Evolutionary conservation across 2,113 vertebrate genomes (phyloP), one percentile per base, ranked within the genome.

Genomic region (Cheirogaleus medius): DNA sequence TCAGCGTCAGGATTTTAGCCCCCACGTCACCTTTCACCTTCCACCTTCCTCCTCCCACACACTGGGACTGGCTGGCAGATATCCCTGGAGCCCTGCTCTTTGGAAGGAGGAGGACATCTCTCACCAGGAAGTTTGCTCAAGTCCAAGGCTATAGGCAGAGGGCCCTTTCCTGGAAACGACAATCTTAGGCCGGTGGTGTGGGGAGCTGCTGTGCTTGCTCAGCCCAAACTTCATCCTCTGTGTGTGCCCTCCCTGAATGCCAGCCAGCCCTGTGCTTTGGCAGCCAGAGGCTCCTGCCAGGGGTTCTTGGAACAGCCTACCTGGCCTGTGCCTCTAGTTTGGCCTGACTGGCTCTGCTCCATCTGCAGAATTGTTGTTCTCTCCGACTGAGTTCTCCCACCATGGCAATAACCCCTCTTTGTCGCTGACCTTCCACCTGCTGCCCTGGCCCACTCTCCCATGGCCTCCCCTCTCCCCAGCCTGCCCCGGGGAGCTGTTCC

Each of bases 371-470:
- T 21, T 25, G 37, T 18, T 42, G n/a, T 90, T 90, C 20, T 76
- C 73, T 60, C 25, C 17, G 3, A 27, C 47, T 3, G 23, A 18
- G 11, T 25, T 18, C 58, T 54, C 32, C 29, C 12, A 37, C 64
- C n/a, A 0, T 32, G 10, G 21, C 20, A 0, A 9, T 9, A 20
- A 42, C 23, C 13, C 7, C 2, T 68, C 39, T 76, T 3, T 37
- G 42, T 42, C 10, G 69, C 54, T 7, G 18, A 6, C 5, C 18
- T 44, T 66, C 37, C 1, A 18, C 77, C 23, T 56, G 23, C 80
- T 27, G 0, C 68, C 25, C 44, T 52, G 47, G 34, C 21, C 20
- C 49, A 6, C 32, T 90, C 34, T 34, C 17, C 44, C 8, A 0
- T 32, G 47, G 8, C 25, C 52, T 47, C 42, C 15, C 52, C 54